Evolutionary conservation across 2,797 vertebrate species (phyloP).

Genomic region (Enteromius fasciolatus): DNA sequence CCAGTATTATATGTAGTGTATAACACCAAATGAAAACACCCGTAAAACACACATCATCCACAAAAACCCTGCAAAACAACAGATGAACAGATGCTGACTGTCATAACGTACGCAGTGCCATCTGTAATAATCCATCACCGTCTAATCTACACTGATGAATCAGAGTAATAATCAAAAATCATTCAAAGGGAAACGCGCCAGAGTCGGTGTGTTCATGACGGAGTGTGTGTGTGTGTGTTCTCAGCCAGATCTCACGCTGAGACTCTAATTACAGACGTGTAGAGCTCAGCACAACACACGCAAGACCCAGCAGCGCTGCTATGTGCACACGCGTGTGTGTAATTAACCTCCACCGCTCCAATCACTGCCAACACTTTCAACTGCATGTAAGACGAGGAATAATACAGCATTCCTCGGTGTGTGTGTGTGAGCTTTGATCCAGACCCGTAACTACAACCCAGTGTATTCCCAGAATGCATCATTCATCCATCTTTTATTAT

Average conservation of each 20-base stretch:
- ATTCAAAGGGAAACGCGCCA: background rate
- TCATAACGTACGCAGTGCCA: background rate
- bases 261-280: slow-evolving; percentile 66
- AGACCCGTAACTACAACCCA: background rate
- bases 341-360: slow-evolving; percentile 66
- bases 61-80: background rate
- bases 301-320: slow-evolving; percentile 14
- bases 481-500: background rate
- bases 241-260: slow-evolving; percentile 56
- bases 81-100: slow-evolving; percentile 2
- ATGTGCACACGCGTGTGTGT: slow-evolving; percentile 20
- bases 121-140: slow-evolving; percentile 18
- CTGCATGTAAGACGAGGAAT: slow-evolving; percentile 46
- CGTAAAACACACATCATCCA: background rate
- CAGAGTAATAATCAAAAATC: slow-evolving; percentile 7
- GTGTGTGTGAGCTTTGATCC: background rate
- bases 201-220: background rate
- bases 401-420: background rate
- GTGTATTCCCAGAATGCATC: background rate
- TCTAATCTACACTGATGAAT: slow-evolving; percentile 10
- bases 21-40: background rate
- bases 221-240: slow-evolving; percentile 24
- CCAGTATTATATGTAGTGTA: background rate
- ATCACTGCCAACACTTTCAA: slow-evolving; percentile 65
- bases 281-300: slow-evolving; percentile 40